Evolutionary conservation across 2,888 invertebrate genomes (phyloP), one percentile per base, ranked within the genome.

Genomic region (Syrphus vitripennis): DNA sequence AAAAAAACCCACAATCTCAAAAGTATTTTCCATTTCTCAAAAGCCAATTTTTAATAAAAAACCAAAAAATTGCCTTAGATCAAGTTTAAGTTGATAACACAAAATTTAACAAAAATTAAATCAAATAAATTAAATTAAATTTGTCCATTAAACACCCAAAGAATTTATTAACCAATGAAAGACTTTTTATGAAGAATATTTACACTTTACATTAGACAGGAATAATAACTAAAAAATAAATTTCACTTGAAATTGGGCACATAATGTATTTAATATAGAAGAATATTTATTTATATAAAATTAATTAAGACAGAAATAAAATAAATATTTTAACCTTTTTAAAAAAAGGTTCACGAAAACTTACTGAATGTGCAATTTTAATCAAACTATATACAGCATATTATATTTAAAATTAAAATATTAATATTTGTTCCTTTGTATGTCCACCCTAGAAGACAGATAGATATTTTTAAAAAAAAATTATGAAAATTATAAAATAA

Each of bases 181-280:
- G 83, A 84, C 83, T 84, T 76, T 80, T 67, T 37, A 57, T 31
- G 48, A 42, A 50, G 31, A 40, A 42, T 16, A 71, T 76, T 45
- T 72, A 84, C 70, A 84, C 71, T 55, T 71, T 34, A 81, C 53
- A 69, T 72, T 53, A 48, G 72, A 67, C n/a, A 50, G 29, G 4
- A 21, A 59, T 61, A 24, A n/a, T 37, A 53, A 53, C 4, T 16
- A 29, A 31, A 31, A n/a, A 31, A 37, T 34, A 37, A 63, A 37
- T 77, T 86, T 86, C 84, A 86, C 84, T 86, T 86, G 81, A 81
- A 72, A 48, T 55, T 40, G 67, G 69, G 76, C 81, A 84, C 75
- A 55, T 29, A 24, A 19, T 34, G 12, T 9, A 34, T 3, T 21
- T 14, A 50, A 50, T 0, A 26, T 26, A 26, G 7, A 50, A 50